A percentile compares a stretch with the other conserved stretches of the same genome.
These are phyloP conservation scores for Hybognathus amarus DNA, from an alignment of 2,797 vertebrate species.

Conservation along the genomic window DNA sequence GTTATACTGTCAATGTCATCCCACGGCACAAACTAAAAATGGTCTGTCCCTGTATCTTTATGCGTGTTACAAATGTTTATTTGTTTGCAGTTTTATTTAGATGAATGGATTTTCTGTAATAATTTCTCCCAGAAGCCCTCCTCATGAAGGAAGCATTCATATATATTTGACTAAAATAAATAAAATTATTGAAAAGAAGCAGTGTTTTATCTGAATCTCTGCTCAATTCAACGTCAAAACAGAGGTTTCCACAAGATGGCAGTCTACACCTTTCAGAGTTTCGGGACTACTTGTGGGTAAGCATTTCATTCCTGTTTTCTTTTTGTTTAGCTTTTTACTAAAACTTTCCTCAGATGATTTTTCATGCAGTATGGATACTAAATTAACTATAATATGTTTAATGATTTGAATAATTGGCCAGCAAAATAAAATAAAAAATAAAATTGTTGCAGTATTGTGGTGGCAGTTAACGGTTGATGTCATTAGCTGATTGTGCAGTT, in stretches of 20 bases:
- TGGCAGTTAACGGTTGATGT: not conserved
- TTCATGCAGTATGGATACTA: not conserved
- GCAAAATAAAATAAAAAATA: not conserved
- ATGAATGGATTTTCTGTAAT: conserved; percentile 80
- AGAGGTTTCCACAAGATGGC: conserved; percentile 71
- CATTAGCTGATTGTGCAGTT: not conserved
- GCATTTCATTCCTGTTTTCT: not conserved
- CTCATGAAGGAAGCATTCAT: conserved; percentile 78
- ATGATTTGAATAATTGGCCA: not conserved
- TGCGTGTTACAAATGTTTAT: conserved; percentile 70
- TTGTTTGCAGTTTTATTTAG: conserved; percentile 75
- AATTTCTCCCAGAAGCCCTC: conserved; percentile 80
- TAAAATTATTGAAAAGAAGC: conserved; percentile 76
- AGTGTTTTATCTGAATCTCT: conserved; percentile 20
- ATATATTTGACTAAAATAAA: conserved; percentile 87
- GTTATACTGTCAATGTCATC: conserved; percentile 67
- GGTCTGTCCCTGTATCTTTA: conserved; percentile 64
- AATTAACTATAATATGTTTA: not conserved
- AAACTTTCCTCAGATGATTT: not conserved
- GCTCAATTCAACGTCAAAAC: not conserved
- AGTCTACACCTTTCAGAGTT: conserved; percentile 13
- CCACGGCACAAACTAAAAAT: conserved; percentile 74
- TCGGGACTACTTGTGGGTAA: not conserved
- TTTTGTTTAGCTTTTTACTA: not conserved
- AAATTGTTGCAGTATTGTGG: not conserved